phyloP scores from a whole-genome alignment of 1,140 invertebrate genomes.

The Drosophila paulistorum region DNA sequence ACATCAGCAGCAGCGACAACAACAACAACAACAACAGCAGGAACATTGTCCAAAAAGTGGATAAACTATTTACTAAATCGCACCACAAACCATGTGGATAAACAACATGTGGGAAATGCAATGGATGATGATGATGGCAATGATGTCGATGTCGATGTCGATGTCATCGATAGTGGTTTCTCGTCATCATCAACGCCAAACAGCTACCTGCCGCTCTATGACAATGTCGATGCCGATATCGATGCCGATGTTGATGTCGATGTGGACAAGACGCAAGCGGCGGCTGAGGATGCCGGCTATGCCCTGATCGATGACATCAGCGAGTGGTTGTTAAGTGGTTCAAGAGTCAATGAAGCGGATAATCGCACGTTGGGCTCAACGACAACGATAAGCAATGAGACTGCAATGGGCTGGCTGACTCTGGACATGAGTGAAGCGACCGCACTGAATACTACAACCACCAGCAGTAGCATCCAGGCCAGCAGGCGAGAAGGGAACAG shows the following conservation, averaged over 20 bases:
- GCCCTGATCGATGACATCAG: conserved; percentile 72
- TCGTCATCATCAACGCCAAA: conserved; percentile 44
- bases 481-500: background rate
- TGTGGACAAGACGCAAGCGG: conserved; percentile 45
- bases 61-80: conserved; percentile 39
- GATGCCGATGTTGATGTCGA: conserved; percentile 28
- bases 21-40: conserved; percentile 29
- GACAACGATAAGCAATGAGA: conserved; percentile 43
- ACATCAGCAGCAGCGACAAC: conserved; percentile 4
- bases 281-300: conserved; percentile 63
- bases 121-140: background rate
- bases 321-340: conserved; percentile 62
- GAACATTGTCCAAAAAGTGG: conserved; percentile 38
- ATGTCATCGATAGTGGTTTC: conserved; percentile 5
- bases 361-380: conserved; percentile 10
- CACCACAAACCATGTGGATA: conserved; percentile 15
- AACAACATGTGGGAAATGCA: conserved; percentile 3
- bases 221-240: conserved; percentile 35
- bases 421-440: conserved; percentile 47
- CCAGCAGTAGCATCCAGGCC: conserved; percentile 16
- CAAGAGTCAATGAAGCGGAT: conserved; percentile 2
- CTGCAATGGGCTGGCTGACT: conserved; percentile 55
- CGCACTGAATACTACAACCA: conserved; percentile 14
- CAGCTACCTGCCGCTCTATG: conserved; percentile 61
- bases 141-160: conserved; percentile 11